Evolutionary conservation across 2,797 vertebrate genomes (phyloP).

Genomic region (Thripadectes ignobilis): DNA sequence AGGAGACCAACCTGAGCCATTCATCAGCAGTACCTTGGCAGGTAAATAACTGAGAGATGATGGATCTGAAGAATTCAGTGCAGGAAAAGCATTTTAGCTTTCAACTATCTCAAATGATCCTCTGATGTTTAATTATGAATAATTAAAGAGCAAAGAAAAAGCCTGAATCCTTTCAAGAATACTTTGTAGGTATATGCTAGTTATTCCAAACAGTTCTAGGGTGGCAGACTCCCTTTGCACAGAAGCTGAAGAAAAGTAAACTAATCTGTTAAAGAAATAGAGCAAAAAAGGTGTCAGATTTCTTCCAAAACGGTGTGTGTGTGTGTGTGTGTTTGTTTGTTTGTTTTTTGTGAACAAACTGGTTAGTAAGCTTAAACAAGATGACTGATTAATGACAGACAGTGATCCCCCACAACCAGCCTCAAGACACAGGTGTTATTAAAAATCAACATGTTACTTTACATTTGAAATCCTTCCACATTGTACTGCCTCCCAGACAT

Average conservation of each 20-base stretch:
- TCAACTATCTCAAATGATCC: background rate
- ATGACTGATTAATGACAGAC: background rate
- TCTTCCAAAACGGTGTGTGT: background rate
- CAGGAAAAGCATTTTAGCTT: background rate
- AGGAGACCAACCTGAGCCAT: background rate
- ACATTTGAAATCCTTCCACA: background rate
- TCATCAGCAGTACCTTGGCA: background rate
- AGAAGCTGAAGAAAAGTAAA: background rate
- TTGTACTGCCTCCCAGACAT: background rate
- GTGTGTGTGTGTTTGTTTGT: too few species aligned
- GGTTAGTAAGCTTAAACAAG: background rate
- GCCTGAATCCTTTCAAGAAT: background rate
- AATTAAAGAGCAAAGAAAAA: conserved; percentile 39
- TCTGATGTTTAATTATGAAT: conserved; percentile 22
- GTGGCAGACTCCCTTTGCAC: background rate
- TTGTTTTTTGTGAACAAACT: background rate
- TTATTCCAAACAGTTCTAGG: background rate
- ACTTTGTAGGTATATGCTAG: background rate
- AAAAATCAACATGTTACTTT: background rate
- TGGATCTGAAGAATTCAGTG: background rate
- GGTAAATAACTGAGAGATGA: background rate
- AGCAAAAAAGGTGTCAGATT: background rate
- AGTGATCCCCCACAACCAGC: background rate
- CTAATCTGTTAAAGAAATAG: background rate
- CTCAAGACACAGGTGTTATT: background rate